Base-by-base conservation (phyloP, 2,888 invertebrate species). In the Beris morrisii region DNA sequence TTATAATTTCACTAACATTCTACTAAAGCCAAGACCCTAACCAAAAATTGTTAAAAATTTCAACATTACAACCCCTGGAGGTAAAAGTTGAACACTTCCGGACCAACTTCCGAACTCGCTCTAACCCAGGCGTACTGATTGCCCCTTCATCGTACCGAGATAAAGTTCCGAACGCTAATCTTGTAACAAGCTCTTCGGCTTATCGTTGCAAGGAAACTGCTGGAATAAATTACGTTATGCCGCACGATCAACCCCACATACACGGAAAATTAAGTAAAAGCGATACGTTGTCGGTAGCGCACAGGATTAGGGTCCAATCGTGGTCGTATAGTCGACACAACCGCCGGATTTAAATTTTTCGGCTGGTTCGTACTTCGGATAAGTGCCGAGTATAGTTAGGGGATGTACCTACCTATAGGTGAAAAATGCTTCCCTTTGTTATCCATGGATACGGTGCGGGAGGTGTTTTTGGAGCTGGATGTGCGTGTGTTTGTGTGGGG, bases 171-270 rank as follows among this genome's bases (percentile, higher is more conserved):
- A 61, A 22, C 52, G 43, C 38, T 52, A 61, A 61, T 61, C 61
- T 50, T 61, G 50, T 61, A 50, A 61, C 61, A 52, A 52, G 61
- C 61, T 61, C 61, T 50, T 38, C 22, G 30, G 52, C 61, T 61
- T 61, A 52, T 61, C 61, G 38, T 15, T 32, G 30, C 38, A 50
- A 61, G 52, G 50, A 61, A 38, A 38, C 61, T 52, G 46, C 50
- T n/a, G 50, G 38, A 61, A 28, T 50, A 32, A 52, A 52, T 52
- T 61, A 15, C 38, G 32, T 50, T 15, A n/a, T 52, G 30, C 50
- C 50, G 22, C 52, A 61, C 38, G 50, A 61, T 22, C 61, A 61
- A 45, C 46, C 61, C 50, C 13, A 15, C 32, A 15, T 52, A 50
- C 50, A 38, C 38, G 38, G 9, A 38, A 38, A 38, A 38, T 38